Evolutionary conservation across 2,888 invertebrate species (phyloP).

Genomic region (Gnatocerus cornutus): DNA sequence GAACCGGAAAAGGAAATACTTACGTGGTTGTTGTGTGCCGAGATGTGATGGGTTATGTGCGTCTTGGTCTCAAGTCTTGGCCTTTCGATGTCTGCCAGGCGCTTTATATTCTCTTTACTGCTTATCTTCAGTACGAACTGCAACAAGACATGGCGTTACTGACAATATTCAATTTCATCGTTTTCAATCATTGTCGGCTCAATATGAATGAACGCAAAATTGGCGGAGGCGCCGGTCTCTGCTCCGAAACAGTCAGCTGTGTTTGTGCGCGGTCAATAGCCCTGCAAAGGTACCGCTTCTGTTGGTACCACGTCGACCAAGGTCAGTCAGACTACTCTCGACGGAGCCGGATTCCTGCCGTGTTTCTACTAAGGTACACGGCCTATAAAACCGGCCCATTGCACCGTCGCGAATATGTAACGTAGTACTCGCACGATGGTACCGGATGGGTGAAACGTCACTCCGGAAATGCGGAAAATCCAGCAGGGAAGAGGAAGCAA

Average conservation of each 20-base stretch:
- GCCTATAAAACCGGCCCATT: conserved; percentile 24
- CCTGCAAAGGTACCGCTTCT: conserved; percentile 51
- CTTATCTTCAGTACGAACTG: conserved; percentile 75
- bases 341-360: conserved; percentile 57
- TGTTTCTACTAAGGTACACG: conserved; percentile 32
- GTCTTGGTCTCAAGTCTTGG: conserved; percentile 76
- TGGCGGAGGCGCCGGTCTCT: conserved; percentile 37
- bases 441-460: conserved; percentile 9
- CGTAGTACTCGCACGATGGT: conserved; percentile 24
- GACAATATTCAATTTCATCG: too few relatives aligned
- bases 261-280: conserved; percentile 50
- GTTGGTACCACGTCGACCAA: conserved; percentile 53
- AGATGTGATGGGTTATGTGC: conserved; percentile 75
- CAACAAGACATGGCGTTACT: conserved; percentile 54
- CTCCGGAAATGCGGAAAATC: conserved; percentile 18
- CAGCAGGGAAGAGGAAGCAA: too few relatives aligned
- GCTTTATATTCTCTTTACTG: conserved; percentile 75
- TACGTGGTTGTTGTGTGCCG: conserved; percentile 70
- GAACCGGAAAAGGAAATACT: conserved; percentile 57
- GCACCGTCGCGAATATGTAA: conserved; percentile 41
- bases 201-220: background rate
- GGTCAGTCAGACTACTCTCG: conserved; percentile 58
- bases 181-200: too few relatives aligned
- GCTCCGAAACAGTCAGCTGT: conserved; percentile 35
- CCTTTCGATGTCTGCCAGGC: conserved; percentile 75